A percentile compares a stretch with the other conserved stretches of the same genome.
Evolutionary conservation across 2,113 vertebrate genomes (phyloP).

Genomic region (Picathartes gymnocephalus): DNA sequence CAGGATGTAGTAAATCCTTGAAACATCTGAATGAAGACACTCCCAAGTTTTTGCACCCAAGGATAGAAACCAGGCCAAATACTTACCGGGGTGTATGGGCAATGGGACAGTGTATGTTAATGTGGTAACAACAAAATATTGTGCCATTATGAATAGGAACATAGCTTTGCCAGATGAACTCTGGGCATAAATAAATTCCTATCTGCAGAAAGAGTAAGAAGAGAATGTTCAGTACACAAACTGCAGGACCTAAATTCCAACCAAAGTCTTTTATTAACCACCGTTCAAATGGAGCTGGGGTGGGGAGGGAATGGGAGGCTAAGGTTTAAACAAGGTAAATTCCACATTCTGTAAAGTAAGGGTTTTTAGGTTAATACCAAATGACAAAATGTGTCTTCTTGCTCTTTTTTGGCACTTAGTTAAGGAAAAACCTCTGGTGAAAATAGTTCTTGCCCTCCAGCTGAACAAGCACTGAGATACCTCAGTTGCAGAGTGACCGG

Average conservation of each 20-base stretch:
- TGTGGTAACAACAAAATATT: neutral
- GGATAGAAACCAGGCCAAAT: neutral
- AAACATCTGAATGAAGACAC: neutral
- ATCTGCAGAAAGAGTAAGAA: neutral
- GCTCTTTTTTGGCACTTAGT: neutral
- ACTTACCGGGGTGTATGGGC: neutral
- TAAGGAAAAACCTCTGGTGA: neutral
- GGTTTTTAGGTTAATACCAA: neutral
- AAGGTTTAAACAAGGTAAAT: neutral
- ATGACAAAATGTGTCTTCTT: neutral
- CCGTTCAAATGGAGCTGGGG: neutral
- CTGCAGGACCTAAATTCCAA: neutral
- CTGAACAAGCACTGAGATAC: neutral
- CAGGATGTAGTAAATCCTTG: neutral
- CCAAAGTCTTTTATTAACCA: neutral
- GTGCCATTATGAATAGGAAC: neutral
- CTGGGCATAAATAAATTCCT: neutral
- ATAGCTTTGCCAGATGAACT: neutral
- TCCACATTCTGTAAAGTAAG: neutral
- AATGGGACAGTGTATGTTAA: neutral
- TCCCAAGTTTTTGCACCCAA: neutral
- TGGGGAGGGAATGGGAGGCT: neutral
- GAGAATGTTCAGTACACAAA: neutral
- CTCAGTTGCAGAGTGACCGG: neutral
- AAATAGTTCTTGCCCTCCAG: neutral